These are phyloP conservation scores for Candoia aspera DNA, from an alignment of 2,113 vertebrate genomes.

Conservation along the genomic window DNA sequence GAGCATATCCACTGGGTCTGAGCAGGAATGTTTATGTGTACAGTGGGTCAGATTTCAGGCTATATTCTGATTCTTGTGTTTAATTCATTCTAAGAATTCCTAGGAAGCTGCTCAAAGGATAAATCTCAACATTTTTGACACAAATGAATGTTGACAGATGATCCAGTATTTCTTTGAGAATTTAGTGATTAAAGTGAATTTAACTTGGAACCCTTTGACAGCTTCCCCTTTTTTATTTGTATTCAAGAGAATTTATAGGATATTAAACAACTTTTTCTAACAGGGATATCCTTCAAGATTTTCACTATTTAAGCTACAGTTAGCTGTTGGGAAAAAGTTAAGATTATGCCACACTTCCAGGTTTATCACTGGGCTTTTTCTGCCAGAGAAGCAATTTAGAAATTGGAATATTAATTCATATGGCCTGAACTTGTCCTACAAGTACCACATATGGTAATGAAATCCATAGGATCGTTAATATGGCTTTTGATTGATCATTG, in stretches of 20 bases:
- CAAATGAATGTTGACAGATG: background rate
- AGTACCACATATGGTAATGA: background rate
- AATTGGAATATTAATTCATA: background rate
- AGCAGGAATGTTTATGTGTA: background rate
- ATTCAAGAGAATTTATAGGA: background rate
- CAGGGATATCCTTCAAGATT: background rate
- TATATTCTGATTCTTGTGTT: background rate
- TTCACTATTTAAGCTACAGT: background rate
- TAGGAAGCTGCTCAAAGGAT: background rate
- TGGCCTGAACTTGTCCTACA: background rate
- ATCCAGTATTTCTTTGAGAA: background rate
- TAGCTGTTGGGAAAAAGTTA: background rate
- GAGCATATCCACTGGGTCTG: background rate
- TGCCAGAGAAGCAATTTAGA: background rate
- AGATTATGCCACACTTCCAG: background rate
- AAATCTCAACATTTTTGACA: background rate
- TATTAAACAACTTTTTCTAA: background rate
- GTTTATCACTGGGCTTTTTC: background rate
- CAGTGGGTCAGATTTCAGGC: background rate
- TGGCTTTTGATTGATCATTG: background rate
- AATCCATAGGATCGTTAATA: background rate
- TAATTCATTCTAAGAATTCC: background rate
- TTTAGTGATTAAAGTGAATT: background rate
- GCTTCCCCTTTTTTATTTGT: background rate
- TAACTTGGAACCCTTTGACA: background rate